These are phyloP conservation scores for Stenopsyche tienmushanensis DNA, from an alignment of 1,140 invertebrate genomes.

Conservation along the genomic window DNA sequence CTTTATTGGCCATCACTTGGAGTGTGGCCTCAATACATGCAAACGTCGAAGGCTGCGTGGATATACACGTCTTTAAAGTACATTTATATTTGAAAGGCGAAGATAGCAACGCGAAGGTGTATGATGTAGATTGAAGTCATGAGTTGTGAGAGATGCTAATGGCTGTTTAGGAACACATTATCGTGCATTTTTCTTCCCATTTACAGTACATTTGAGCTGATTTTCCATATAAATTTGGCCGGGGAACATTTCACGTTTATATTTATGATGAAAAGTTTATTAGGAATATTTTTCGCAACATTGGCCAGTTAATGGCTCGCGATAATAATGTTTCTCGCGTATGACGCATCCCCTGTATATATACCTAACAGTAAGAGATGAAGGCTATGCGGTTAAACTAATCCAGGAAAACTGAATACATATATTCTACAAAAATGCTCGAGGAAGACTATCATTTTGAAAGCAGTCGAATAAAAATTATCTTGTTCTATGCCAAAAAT, in stretches of 20 bases:
- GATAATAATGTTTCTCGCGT: conserved; percentile 29
- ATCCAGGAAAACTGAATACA: neutral
- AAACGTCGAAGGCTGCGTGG: neutral
- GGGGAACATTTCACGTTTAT: conserved; percentile 20
- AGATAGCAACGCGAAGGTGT: neutral
- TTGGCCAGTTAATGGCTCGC: conserved; percentile 34
- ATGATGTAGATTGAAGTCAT: neutral
- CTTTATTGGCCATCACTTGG: neutral
- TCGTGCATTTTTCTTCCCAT: conserved; percentile 38
- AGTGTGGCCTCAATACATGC: neutral
- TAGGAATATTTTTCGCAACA: conserved; percentile 41
- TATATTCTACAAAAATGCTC: too few species aligned
- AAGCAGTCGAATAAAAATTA: too few species aligned
- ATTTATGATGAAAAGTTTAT: conserved; percentile 40
- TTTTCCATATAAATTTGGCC: conserved; percentile 26
- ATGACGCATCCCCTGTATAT: conserved; percentile 15
- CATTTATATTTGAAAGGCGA: too few species aligned
- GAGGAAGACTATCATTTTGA: too few species aligned
- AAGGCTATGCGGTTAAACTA: neutral
- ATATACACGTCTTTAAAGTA: too few species aligned
- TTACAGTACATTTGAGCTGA: conserved; percentile 40
- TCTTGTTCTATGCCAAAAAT: too few species aligned
- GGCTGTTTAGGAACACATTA: conserved; percentile 41
- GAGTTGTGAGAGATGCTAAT: conserved; percentile 26
- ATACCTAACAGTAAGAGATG: too few species aligned